phyloP scores from a whole-genome alignment of 30 jellyfish, hydroid and myxozoan species.

The Cassiopea xamachana region DNA sequence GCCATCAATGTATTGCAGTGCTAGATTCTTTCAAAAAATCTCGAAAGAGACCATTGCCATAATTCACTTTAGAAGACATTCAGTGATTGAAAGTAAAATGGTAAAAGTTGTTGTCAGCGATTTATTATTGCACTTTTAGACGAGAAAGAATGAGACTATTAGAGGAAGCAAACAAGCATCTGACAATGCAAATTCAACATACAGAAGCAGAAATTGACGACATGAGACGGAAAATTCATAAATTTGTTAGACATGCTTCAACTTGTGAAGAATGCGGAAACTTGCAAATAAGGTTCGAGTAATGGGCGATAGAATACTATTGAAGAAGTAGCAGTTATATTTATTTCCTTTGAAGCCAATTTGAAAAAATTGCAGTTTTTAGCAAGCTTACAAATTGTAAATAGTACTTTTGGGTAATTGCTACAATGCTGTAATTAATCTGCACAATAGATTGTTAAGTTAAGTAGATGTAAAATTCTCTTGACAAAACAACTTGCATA shows the following conservation, averaged over 20 bases:
- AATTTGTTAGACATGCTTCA: conserved; percentile 55
- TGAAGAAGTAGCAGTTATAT: neutral
- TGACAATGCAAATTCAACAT: conserved; percentile 29
- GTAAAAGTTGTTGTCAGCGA: neutral
- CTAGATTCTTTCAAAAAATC: neutral
- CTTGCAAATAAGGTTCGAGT: conserved; percentile 53
- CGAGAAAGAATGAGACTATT: conserved; percentile 37
- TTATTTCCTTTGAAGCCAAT: too few species aligned
- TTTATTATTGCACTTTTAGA: neutral
- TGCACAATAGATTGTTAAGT: too few species aligned
- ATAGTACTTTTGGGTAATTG: too few species aligned
- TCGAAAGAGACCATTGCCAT: neutral
- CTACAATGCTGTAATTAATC: too few species aligned
- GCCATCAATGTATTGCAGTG: neutral
- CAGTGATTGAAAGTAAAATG: neutral
- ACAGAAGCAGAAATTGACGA: conserved; percentile 44
- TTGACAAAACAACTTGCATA: too few species aligned
- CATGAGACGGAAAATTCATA: conserved; percentile 41
- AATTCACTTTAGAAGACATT: neutral
- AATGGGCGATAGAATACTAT: neutral
- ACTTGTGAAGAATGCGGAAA: conserved; percentile 64
- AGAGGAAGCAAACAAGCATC: conserved; percentile 42
- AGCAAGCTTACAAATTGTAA: too few species aligned
- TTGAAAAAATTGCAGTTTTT: too few species aligned
- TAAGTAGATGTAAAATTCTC: too few species aligned